Percentiles rank a stretch among this genome's conserved stretches.
phyloP scores from a whole-genome alignment of 2,797 vertebrate species.

The Anas flavirostris region DNA sequence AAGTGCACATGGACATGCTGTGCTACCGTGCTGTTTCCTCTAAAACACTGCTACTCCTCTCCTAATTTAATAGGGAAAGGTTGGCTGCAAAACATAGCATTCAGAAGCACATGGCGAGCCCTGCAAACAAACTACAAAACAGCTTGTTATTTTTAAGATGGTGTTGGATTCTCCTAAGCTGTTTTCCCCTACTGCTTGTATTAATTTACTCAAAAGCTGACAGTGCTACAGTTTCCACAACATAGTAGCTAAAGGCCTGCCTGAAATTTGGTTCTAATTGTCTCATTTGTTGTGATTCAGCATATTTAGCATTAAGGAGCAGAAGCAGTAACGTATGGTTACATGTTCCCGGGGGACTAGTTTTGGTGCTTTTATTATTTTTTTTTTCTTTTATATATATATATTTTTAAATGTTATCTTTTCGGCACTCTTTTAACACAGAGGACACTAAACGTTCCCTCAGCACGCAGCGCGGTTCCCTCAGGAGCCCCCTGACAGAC shows the following conservation, averaged over 20 bases:
- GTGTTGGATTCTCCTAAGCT: background rate
- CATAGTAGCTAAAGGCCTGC: background rate
- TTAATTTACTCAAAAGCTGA: background rate
- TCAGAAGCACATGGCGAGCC: background rate
- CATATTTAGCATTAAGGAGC: background rate
- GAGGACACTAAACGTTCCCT: background rate
- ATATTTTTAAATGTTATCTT: background rate
- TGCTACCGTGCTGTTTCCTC: background rate
- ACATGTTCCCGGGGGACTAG: background rate
- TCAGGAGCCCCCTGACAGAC: background rate
- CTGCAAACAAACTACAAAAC: background rate
- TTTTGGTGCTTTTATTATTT: no score
- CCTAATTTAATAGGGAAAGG: background rate
- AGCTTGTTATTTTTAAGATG: background rate
- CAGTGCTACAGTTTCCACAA: background rate
- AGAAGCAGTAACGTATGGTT: background rate
- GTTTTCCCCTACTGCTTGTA: background rate
- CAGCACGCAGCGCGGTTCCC: background rate
- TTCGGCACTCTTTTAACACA: background rate
- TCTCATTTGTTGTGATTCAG: background rate
- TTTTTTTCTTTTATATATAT: no score
- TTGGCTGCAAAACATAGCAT: conserved; percentile 4
- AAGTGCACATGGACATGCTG: background rate
- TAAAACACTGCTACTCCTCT: background rate
- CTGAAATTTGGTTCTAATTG: background rate